Conservation (phyloP, 2,113 vertebrate species). For the Desmodus rotundus region DNA sequence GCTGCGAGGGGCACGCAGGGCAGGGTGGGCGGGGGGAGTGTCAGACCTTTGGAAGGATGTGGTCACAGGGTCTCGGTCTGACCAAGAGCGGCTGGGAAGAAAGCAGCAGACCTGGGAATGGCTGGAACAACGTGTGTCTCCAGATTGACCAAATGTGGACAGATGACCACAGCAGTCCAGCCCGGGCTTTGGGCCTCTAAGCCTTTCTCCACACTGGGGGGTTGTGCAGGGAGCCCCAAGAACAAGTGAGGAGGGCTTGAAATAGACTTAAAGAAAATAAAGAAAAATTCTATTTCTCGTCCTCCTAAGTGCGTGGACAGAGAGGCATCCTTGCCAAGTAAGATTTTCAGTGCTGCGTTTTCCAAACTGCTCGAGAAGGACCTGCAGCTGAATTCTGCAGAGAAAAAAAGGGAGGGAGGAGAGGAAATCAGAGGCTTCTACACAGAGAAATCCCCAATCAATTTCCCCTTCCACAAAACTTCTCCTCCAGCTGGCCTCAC, state of each 20-base stretch:
- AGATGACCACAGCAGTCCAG: neutral
- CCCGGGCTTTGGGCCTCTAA: neutral
- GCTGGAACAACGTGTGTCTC: neutral
- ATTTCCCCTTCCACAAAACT: neutral
- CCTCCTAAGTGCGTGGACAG: neutral
- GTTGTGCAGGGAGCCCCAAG: neutral
- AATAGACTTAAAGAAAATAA: neutral
- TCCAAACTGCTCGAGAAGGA: neutral
- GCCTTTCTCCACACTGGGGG: neutral
- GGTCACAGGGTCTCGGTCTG: neutral
- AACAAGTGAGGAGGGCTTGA: neutral
- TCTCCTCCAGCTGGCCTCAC: neutral
- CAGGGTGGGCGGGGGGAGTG: too few relatives aligned
- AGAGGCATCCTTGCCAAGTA: neutral
- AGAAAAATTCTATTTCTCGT: neutral
- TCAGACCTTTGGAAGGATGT: neutral
- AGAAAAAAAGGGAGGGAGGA: neutral
- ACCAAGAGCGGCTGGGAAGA: neutral
- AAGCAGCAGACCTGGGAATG: neutral
- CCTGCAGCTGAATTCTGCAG: neutral
- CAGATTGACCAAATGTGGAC: neutral
- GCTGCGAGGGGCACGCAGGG: too few relatives aligned
- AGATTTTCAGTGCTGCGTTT: neutral
- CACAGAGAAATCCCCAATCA: neutral
- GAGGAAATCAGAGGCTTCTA: neutral